Evolutionary conservation across 2,888 invertebrate species (phyloP).

Genomic region (Dendrolimus houi): DNA sequence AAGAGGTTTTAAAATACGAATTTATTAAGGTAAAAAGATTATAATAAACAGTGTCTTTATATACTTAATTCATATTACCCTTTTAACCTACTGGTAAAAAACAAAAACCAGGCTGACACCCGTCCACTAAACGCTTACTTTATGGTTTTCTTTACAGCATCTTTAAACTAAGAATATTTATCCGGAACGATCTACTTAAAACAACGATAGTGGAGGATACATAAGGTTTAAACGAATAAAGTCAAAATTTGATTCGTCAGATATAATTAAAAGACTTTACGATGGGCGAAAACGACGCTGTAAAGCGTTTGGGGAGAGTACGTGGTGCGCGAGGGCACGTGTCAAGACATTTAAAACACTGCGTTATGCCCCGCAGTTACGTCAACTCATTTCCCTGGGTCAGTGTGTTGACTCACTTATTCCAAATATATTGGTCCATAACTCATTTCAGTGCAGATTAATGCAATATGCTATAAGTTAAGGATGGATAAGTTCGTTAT

Average conservation of each 20-base stretch:
- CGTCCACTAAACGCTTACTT: slow-evolving; percentile 5
- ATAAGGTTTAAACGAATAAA: slow-evolving; percentile 37
- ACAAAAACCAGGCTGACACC: no score
- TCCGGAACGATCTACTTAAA: slow-evolving; percentile 29
- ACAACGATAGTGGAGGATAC: slow-evolving; percentile 40
- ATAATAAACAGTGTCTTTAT: no score
- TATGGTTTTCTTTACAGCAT: slow-evolving; percentile 24
- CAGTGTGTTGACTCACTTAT: neutral
- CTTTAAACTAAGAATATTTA: slow-evolving; percentile 40
- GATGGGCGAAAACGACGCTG: slow-evolving; percentile 61
- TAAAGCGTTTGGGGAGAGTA: slow-evolving; percentile 55
- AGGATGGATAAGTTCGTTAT: no score
- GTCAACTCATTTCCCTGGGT: neutral
- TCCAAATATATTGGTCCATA: no score
- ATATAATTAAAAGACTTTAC: slow-evolving; percentile 65
- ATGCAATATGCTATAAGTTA: no score
- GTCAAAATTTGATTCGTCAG: slow-evolving; percentile 52
- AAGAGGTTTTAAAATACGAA: no score
- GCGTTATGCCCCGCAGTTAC: neutral
- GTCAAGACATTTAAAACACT: slow-evolving; percentile 16
- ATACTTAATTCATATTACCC: no score
- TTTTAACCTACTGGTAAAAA: no score
- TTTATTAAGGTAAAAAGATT: no score
- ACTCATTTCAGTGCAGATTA: no score
- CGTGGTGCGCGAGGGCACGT: slow-evolving; percentile 41